These are phyloP conservation scores for Lepus townsendii DNA, from an alignment of 2,797 vertebrate species.

Conservation along the genomic window DNA sequence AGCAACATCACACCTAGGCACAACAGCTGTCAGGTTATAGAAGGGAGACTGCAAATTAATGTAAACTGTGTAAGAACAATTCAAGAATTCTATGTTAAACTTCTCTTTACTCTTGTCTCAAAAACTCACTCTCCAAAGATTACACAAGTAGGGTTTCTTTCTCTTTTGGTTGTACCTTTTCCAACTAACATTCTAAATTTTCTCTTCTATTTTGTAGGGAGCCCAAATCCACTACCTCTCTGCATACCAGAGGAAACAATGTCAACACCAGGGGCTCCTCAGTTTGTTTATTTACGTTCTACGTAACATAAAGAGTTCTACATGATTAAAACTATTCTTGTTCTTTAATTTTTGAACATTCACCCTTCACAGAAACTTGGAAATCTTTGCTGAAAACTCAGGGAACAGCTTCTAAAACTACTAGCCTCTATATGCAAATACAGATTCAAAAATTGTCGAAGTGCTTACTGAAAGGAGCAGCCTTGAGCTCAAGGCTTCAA, in stretches of 20 bases:
- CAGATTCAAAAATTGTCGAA: not conserved
- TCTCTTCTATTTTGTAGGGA: not conserved
- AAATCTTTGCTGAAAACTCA: slow-evolving; percentile 59
- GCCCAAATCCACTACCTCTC: not conserved
- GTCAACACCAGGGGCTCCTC: not conserved
- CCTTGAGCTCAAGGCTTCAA: slow-evolving; percentile 53
- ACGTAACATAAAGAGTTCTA: not conserved
- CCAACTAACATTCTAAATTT: not conserved
- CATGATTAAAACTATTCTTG: slow-evolving; percentile 23
- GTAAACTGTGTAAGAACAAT: slow-evolving; percentile 22
- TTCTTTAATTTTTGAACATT: not conserved
- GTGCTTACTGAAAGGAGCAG: slow-evolving; percentile 34
- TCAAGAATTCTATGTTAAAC: slow-evolving; percentile 39
- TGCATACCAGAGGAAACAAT: slow-evolving; percentile 36
- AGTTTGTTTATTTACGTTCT: slow-evolving; percentile 17
- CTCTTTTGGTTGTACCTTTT: not conserved
- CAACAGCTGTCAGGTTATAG: slow-evolving; percentile 19
- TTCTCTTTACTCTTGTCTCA: not conserved
- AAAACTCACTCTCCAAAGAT: not conserved
- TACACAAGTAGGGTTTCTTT: slow-evolving; percentile 55
- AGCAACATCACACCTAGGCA: not conserved
- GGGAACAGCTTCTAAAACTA: slow-evolving; percentile 12
- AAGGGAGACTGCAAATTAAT: slow-evolving; percentile 34
- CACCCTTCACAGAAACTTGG: slow-evolving; percentile 9
- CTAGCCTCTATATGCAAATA: slow-evolving; percentile 36